phyloP scores from a whole-genome alignment of 2,113 vertebrate species.

The Nestor notabilis region DNA sequence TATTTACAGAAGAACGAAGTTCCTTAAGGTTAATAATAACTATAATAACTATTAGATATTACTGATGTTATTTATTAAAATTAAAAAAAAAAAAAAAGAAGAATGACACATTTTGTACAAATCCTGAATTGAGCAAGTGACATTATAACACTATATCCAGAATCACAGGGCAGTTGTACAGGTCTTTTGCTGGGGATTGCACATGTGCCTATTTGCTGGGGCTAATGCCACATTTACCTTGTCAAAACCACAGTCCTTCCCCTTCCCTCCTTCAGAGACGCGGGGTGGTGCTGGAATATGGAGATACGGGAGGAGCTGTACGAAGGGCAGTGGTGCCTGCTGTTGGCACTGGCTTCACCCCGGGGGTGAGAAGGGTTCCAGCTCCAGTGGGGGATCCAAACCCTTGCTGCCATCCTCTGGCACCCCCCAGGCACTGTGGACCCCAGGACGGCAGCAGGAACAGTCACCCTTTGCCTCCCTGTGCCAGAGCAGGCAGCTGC shows the following conservation, averaged over 20 bases:
- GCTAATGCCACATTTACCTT: neutral
- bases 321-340: neutral
- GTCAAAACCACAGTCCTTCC: neutral
- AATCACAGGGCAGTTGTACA: neutral
- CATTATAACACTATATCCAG: neutral
- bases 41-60: neutral
- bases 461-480: neutral
- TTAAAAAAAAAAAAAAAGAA: neutral
- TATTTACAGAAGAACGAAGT: neutral
- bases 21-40: neutral
- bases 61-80: neutral
- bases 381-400: no score
- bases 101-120: neutral
- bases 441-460: neutral
- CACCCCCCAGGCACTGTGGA: accelerated
- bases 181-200: neutral
- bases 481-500: accelerated
- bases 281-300: neutral
- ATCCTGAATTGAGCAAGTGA: neutral
- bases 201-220: neutral
- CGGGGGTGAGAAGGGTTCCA: neutral
- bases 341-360: accelerated
- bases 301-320: accelerated
- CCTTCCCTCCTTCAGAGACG: neutral
- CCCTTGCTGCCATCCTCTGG: neutral